Evolutionary conservation across 2,113 vertebrate species (phyloP), one percentile per base, ranked within the genome.

Genomic region (Nesogale talazaci): DNA sequence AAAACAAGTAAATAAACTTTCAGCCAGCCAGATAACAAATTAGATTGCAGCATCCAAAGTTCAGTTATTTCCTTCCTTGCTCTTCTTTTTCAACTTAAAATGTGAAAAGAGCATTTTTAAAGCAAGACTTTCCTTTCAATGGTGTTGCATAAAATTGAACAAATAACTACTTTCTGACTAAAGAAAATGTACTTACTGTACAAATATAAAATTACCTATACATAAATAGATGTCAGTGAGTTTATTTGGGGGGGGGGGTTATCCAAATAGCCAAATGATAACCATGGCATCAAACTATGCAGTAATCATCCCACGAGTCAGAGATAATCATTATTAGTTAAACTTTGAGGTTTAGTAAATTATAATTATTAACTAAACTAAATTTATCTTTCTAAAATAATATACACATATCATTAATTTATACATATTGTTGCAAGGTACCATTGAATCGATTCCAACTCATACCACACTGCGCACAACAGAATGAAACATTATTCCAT

Each of bases 71-170:
- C 31, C 2, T 38, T 84, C 14, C 63, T 11, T 17, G 52, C 67
- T 56, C 10, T 42, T 67, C 90, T 34, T 77, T 61, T 95, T 90
- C 46, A 3, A 38, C 59, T 95, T 70, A 52, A 52, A 52, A 4
- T 29, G 16, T 61, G 89, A 34, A 79, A 72, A 81, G 80, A 69
- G 92, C 94, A 86, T 63, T 81, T 86, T 93, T 76, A 63, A 85
- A 91, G 20, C 23, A 83, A 34, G n/a, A 70, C 34, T 67, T 2
- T 81, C 46, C 14, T 82, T 81, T 92, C 27, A 65, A 9, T 57
- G 79, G 88, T 46, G 4, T 74, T 46, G 14, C 52, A 46, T 52
- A 76, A 31, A 75, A 74, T 16, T 81, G 36, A 34, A 79, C 81
- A 92, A 78, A 79, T 38, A 22, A 27, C 70, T 40, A 65, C 20